phyloP scores from a whole-genome alignment of 2,797 vertebrate species.

The Hybognathus amarus region DNA sequence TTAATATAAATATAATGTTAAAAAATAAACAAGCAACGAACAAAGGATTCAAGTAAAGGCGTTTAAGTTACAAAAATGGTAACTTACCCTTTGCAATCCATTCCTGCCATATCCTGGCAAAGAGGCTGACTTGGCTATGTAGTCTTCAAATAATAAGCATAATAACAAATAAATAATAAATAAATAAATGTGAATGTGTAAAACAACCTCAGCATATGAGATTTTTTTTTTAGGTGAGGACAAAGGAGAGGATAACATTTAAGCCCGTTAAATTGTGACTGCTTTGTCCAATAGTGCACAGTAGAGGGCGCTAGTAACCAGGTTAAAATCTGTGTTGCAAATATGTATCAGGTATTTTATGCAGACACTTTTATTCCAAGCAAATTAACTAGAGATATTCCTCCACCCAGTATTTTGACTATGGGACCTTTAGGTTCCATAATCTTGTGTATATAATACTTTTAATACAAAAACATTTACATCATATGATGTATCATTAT shows the following conservation, averaged over 20 bases:
- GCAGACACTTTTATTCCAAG: background rate
- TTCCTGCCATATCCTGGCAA: slow-evolving; percentile 94
- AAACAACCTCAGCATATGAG: background rate
- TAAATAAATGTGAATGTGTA: background rate
- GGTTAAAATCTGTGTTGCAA: background rate
- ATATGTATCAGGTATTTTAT: background rate
- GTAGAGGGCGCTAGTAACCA: slow-evolving; percentile 34
- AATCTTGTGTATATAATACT: background rate
- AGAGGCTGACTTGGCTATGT: slow-evolving; percentile 92
- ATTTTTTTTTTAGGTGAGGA: too few relatives aligned
- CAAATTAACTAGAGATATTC: background rate
- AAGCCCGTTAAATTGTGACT: background rate
- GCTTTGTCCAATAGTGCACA: slow-evolving; percentile 9
- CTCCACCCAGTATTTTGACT: background rate
- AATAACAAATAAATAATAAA: slow-evolving; percentile 48
- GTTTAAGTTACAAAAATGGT: background rate
- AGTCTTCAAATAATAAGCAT: slow-evolving; percentile 78
- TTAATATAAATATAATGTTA: background rate
- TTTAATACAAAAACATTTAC: too few relatives aligned
- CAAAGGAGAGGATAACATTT: too few relatives aligned
- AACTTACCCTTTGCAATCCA: slow-evolving; percentile 89
- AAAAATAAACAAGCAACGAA: background rate
- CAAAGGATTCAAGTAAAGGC: background rate
- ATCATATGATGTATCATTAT: too few relatives aligned
- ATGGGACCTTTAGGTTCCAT: background rate